Evolutionary conservation across 2,797 vertebrate species (phyloP).

Genomic region (Thripadectes ignobilis): DNA sequence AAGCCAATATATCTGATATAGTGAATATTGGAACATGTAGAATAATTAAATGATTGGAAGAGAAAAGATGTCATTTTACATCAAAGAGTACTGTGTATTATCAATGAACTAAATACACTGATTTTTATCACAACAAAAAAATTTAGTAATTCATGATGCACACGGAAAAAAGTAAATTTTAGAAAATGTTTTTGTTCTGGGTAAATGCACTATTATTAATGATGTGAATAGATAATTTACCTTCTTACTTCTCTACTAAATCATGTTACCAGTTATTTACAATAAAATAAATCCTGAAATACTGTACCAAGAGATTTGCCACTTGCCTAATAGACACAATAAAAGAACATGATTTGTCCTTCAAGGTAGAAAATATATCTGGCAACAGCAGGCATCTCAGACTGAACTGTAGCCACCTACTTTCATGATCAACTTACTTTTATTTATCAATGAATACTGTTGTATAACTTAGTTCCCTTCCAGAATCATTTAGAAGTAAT

Average conservation of each 20-base stretch:
- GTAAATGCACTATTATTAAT: background rate
- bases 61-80: background rate
- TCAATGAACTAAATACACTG: background rate
- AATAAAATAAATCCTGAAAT: conserved; percentile 4
- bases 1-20: background rate
- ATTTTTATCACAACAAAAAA: background rate
- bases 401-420: background rate
- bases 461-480: background rate
- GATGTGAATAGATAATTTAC: background rate
- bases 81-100: background rate
- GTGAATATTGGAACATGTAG: background rate
- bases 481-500: background rate
- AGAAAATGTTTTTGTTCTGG: background rate
- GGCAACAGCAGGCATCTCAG: background rate
- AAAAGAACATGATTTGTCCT: background rate
- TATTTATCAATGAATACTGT: background rate
- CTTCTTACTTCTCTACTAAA: background rate
- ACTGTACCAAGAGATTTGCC: background rate
- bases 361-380: background rate
- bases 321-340: background rate
- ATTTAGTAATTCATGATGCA: background rate
- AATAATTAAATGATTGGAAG: background rate
- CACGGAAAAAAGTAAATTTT: background rate
- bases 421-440: background rate
- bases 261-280: background rate